Conservation (phyloP, 2,888 invertebrate genomes). For the Erebia ligea region DNA sequence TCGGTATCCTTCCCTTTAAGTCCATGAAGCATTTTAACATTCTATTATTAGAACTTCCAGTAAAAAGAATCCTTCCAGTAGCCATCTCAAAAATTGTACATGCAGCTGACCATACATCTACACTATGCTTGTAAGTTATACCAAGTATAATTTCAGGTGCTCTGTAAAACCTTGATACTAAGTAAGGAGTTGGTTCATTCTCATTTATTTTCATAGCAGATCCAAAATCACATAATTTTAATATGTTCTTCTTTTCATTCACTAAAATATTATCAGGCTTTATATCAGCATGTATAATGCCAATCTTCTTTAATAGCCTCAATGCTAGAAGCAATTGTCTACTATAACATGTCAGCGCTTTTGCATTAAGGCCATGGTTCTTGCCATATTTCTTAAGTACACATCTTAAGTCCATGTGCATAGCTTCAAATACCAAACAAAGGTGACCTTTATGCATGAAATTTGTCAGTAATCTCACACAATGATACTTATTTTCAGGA, state of each 20-base stretch:
- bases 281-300: constrained; percentile 98
- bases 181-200: constrained; percentile 98
- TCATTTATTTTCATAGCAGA: constrained; percentile 96
- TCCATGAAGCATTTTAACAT: constrained; percentile 99
- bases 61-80: constrained; percentile 98
- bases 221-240: constrained; percentile 99
- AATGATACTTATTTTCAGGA: constrained; percentile 97
- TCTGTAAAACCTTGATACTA: constrained; percentile 98
- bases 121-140: constrained; percentile 95
- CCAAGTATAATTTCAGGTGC: constrained; percentile 99
- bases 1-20: constrained; percentile 98
- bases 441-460: constrained; percentile 99
- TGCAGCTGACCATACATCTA: constrained; percentile 99
- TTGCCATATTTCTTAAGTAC: constrained; percentile 98
- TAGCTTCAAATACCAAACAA: constrained; percentile 98
- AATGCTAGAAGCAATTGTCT: constrained; percentile 97
- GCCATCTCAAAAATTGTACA: constrained; percentile 99
- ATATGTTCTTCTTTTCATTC: constrained; percentile 96
- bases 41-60: constrained; percentile 98
- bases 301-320: constrained; percentile 95
- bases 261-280: constrained; percentile 99
- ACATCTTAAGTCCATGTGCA: constrained; percentile 95
- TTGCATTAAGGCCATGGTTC: constrained; percentile 97
- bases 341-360: constrained; percentile 97
- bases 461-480: constrained; percentile 92